phyloP scores from a whole-genome alignment of 64 coral and sea anemone genomes.

The Montipora capricornis region DNA sequence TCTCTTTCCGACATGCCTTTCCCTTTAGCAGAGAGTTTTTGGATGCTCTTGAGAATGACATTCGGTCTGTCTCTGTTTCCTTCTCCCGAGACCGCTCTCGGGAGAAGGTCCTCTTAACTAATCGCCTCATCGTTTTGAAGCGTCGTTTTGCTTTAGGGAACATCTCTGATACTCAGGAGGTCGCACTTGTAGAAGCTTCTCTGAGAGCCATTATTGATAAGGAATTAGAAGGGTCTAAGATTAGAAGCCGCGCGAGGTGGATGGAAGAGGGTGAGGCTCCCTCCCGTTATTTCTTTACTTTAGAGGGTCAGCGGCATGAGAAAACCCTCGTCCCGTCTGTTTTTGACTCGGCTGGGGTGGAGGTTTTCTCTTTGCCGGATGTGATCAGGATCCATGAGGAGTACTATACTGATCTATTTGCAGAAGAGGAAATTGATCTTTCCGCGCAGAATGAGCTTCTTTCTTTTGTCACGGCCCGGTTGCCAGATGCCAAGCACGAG shows the following conservation, averaged over 20 bases:
- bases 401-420: constrained; percentile 26
- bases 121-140: not conserved
- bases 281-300: constrained; percentile 18
- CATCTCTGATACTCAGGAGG: not conserved
- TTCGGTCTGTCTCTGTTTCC: not conserved
- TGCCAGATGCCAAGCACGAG: not conserved
- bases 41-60: no score
- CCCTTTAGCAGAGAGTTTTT: no score
- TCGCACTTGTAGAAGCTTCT: not conserved
- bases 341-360: not conserved
- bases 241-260: not conserved
- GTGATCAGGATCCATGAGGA: not conserved
- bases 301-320: not conserved
- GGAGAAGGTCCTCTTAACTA: not conserved
- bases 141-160: not conserved
- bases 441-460: not conserved
- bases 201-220: not conserved
- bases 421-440: not conserved
- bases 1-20: no score
- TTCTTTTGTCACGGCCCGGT: not conserved
- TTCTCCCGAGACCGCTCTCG: not conserved
- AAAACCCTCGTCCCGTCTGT: not conserved
- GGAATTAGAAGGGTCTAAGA: constrained; percentile 8
- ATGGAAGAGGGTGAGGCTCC: constrained; percentile 56
- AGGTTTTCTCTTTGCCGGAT: not conserved